A percentile compares a stretch with the other conserved stretches of the same genome.
Evolutionary conservation across 2,888 invertebrate genomes (phyloP).

Genomic region (Rhingia rostrata): DNA sequence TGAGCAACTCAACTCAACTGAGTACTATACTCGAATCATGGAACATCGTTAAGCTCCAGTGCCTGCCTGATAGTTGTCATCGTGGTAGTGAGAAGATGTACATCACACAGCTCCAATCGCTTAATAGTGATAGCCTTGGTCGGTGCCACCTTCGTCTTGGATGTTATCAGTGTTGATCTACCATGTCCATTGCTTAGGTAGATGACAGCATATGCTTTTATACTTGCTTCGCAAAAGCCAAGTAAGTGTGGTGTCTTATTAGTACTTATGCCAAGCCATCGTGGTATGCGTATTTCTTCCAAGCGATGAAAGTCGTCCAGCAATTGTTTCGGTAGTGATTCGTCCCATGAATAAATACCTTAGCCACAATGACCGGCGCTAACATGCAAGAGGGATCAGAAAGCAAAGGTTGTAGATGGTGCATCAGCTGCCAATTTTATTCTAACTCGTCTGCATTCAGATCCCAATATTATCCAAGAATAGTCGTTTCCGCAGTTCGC

Average conservation of each 20-base stretch:
- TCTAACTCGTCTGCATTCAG: slow-evolving; percentile 13
- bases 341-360: slow-evolving; percentile 46
- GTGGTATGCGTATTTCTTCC: slow-evolving; percentile 39
- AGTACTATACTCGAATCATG: slow-evolving; percentile 42
- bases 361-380: slow-evolving; percentile 50
- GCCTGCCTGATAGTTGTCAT: slow-evolving; percentile 12
- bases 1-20: slow-evolving; percentile 32
- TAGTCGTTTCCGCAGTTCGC: slow-evolving; percentile 12
- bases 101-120: slow-evolving; percentile 33
- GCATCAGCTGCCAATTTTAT: slow-evolving; percentile 29
- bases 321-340: slow-evolving; percentile 31
- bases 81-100: slow-evolving; percentile 23
- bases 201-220: slow-evolving; percentile 17
- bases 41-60: slow-evolving; percentile 16
- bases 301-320: slow-evolving; percentile 15
- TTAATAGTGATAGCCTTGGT: slow-evolving; percentile 15
- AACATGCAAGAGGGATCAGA: slow-evolving; percentile 42
- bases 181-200: slow-evolving; percentile 14
- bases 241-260: neutral
- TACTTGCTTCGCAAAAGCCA: slow-evolving; percentile 51
- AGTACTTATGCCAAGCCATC: slow-evolving; percentile 29
- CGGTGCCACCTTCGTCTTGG: slow-evolving; percentile 43
- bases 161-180: slow-evolving; percentile 9
- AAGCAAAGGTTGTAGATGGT: slow-evolving; percentile 32
- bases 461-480: slow-evolving; percentile 31